phyloP scores from a whole-genome alignment of 2,113 vertebrate genomes.

The Mustelus asterias region DNA sequence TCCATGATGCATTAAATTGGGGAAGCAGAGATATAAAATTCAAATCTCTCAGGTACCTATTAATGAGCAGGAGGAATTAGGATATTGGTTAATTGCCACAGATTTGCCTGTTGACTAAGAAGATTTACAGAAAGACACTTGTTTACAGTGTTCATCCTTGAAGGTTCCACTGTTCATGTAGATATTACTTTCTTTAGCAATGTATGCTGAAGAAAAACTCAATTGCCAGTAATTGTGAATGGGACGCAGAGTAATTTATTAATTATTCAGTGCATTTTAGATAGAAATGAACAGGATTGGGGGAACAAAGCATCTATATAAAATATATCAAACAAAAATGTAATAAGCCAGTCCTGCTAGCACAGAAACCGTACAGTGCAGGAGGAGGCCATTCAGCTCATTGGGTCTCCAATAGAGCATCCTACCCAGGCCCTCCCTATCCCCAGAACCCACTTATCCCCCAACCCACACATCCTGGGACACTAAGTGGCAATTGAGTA shows the following conservation, averaged over 20 bases:
- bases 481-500: no score
- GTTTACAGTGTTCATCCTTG: neutral
- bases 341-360: neutral
- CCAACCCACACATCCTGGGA: no score
- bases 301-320: neutral
- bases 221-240: neutral
- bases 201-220: neutral
- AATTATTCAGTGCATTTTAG: neutral
- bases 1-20: slow-evolving; percentile 12
- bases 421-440: no score
- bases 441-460: no score
- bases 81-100: neutral
- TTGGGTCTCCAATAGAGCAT: no score
- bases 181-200: neutral
- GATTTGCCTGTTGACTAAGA: neutral
- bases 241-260: neutral
- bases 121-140: neutral
- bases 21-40: neutral
- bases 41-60: neutral
- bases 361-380: no score
- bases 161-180: neutral
- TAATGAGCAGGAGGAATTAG: neutral
- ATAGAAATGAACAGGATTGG: neutral
- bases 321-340: neutral
- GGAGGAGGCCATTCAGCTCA: no score